Evolutionary conservation across 2,797 vertebrate genomes (phyloP).

Genomic region (Discoglossus pictus): DNA sequence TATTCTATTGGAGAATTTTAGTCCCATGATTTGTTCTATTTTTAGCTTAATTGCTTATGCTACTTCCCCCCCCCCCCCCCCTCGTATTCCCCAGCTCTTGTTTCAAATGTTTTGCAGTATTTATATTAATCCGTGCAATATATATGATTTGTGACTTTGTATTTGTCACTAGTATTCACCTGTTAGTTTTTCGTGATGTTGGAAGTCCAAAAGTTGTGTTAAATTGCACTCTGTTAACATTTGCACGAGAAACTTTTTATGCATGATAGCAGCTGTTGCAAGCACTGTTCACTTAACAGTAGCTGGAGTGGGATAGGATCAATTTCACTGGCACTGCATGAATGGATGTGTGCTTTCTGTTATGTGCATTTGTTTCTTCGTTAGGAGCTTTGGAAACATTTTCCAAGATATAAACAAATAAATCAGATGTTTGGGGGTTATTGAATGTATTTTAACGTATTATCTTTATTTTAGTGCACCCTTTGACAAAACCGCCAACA

Average conservation of each 20-base stretch:
- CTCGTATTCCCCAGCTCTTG: too few species aligned
- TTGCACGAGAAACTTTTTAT: background rate
- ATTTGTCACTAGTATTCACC: too few species aligned
- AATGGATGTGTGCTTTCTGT: background rate
- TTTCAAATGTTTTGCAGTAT: background rate
- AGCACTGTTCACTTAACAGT: constrained; percentile 1
- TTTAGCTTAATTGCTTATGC: too few species aligned
- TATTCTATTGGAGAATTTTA: too few species aligned
- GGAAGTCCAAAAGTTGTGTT: constrained; percentile 18
- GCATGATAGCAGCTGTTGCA: constrained; percentile 12
- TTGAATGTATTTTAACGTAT: too few species aligned
- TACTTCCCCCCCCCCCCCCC: too few species aligned
- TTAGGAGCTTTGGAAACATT: too few species aligned
- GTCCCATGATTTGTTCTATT: too few species aligned
- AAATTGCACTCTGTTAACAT: background rate
- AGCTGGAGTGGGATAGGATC: background rate
- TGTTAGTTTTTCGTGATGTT: constrained; percentile 30
- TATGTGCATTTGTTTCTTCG: background rate
- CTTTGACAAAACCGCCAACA: constrained; percentile 69
- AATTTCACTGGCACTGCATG: constrained; percentile 12
- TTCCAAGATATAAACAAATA: too few species aligned
- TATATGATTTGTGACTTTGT: too few species aligned
- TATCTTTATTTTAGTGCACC: constrained; percentile 57
- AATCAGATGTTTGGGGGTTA: too few species aligned
- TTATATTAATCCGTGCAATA: too few species aligned